Percentiles rank a stretch among this genome's conserved stretches.
phyloP scores from a whole-genome alignment of 2,797 vertebrate genomes.

The Acanthis flammea region DNA sequence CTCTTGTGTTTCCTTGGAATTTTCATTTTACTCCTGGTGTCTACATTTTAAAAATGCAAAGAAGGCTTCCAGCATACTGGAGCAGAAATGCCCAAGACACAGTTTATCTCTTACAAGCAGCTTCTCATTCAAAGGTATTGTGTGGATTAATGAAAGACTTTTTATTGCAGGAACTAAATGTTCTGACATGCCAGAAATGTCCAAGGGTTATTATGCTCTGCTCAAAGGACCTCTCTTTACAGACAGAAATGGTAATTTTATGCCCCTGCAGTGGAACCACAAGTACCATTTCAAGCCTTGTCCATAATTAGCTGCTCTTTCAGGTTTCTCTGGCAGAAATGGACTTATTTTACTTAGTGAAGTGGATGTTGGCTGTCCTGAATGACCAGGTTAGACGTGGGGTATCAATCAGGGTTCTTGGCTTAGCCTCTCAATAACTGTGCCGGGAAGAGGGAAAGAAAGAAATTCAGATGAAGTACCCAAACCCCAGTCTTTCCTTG shows the following conservation, averaged over 20 bases:
- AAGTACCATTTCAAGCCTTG: conserved; percentile 56
- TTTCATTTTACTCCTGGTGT: background rate
- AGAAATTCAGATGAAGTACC: conserved; percentile 1
- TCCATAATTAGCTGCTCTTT: conserved; percentile 68
- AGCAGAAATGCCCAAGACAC: conserved; percentile 3
- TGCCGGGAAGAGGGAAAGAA: conserved; percentile 40
- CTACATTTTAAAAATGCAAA: background rate
- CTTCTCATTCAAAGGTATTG: conserved; percentile 55
- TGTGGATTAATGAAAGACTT: conserved; percentile 56
- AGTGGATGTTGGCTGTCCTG: conserved; percentile 17
- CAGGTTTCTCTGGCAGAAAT: conserved; percentile 54
- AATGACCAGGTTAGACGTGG: background rate
- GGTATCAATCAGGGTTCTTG: background rate
- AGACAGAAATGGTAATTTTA: conserved; percentile 73
- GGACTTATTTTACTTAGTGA: conserved; percentile 53
- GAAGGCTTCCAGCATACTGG: background rate
- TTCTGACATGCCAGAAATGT: conserved; percentile 73
- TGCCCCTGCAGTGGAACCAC: conserved; percentile 61
- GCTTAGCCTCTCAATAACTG: conserved; percentile 23
- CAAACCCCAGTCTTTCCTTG: background rate
- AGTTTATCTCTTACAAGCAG: conserved; percentile 19
- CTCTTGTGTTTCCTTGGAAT: background rate
- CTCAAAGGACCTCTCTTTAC: conserved; percentile 70
- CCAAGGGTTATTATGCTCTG: conserved; percentile 53
- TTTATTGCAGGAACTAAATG: conserved; percentile 65